A percentile compares a stretch with the other conserved stretches of the same genome.
These are phyloP conservation scores for Elymnias hypermnestra DNA, from an alignment of 1,140 invertebrate species.

Conservation along the genomic window DNA sequence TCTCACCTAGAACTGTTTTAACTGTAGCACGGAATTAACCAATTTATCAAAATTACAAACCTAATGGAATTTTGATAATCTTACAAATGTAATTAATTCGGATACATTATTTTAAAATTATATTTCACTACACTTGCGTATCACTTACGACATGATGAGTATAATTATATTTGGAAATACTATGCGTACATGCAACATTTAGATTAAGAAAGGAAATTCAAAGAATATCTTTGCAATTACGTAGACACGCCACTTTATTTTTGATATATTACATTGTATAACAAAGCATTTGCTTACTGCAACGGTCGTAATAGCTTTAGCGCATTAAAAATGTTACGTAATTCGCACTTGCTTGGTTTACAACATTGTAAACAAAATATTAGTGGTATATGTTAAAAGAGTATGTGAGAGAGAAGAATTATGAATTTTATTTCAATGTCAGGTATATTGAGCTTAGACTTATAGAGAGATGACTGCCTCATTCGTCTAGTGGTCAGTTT, in stretches of 20 bases:
- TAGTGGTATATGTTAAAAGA: neutral
- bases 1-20: no score
- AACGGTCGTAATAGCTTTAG: neutral
- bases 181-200: slow-evolving; percentile 5
- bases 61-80: no score
- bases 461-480: no score
- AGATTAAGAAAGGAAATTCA: slow-evolving; percentile 9
- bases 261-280: neutral
- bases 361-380: neutral
- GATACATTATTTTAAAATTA: neutral
- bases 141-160: slow-evolving; percentile 12
- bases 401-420: neutral
- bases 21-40: no score
- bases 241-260: neutral
- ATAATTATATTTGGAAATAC: slow-evolving; percentile 8
- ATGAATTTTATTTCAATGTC: no score
- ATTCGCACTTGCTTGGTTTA: neutral
- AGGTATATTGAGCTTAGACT: no score
- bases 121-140: slow-evolving; percentile 7
- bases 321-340: neutral
- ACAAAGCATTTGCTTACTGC: no score
- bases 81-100: no score
- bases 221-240: no score
- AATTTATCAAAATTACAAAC: no score
- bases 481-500: no score